These are phyloP conservation scores for Toxonevra muliebris DNA, from an alignment of 2,888 invertebrate species.

Conservation along the genomic window DNA sequence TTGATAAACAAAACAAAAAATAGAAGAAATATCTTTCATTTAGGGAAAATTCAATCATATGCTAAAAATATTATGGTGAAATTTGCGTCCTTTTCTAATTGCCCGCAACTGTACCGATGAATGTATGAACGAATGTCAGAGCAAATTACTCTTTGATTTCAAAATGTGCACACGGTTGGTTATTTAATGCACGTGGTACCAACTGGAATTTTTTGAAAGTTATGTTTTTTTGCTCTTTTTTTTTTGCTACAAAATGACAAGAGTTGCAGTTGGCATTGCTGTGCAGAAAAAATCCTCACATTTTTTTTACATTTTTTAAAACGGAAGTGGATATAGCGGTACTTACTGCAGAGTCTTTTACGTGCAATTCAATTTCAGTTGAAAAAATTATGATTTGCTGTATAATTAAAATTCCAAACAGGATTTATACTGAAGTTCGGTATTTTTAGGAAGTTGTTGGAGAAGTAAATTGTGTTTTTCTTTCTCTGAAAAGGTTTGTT, in stretches of 20 bases:
- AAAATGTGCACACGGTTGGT: constrained; percentile 41
- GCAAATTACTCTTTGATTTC: constrained; percentile 50
- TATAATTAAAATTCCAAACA: constrained; percentile 35
- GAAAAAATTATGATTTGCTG: constrained; percentile 13
- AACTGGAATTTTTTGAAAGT: neutral
- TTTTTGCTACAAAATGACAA: neutral
- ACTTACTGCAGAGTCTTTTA: neutral
- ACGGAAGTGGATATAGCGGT: neutral
- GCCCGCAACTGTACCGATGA: too few species aligned
- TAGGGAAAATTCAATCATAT: too few species aligned
- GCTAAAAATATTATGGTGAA: too few species aligned
- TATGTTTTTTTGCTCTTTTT: neutral
- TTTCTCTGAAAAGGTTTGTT: neutral
- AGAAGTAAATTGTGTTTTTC: neutral
- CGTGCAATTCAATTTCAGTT: constrained; percentile 2
- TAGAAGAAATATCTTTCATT: too few species aligned
- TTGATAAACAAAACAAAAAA: too few species aligned
- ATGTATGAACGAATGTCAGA: constrained; percentile 15
- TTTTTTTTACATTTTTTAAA: constrained; percentile 3
- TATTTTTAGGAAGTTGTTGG: constrained; percentile 9
- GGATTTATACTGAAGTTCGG: constrained; percentile 28
- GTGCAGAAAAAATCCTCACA: neutral
- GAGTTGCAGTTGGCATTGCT: neutral
- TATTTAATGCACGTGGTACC: constrained; percentile 56
- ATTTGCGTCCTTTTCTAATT: too few species aligned